Percentiles rank a stretch among this genome's conserved stretches.
phyloP scores from a whole-genome alignment of 2,797 vertebrate genomes.

The Enteromius fasciolatus region DNA sequence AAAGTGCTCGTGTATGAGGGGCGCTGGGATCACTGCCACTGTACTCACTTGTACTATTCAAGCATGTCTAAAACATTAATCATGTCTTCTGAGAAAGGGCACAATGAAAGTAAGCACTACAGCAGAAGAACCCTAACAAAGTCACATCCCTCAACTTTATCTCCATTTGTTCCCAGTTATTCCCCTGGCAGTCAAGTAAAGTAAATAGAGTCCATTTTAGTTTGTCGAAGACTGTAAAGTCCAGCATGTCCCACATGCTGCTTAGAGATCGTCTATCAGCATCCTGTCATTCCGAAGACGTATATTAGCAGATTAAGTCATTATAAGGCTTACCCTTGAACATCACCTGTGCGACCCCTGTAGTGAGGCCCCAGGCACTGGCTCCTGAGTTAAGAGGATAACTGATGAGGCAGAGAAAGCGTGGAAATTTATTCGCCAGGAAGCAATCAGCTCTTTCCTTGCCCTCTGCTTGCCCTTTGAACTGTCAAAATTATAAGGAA shows the following conservation, averaged over 20 bases:
- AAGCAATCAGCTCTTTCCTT: slow-evolving; percentile 29
- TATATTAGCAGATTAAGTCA: slow-evolving; percentile 7
- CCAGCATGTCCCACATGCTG: not conserved
- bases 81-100: slow-evolving; percentile 16
- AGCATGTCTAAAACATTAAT: slow-evolving; percentile 21
- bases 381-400: slow-evolving; percentile 28
- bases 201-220: slow-evolving; percentile 10
- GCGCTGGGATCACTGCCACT: slow-evolving; percentile 11
- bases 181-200: slow-evolving; percentile 7
- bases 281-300: not conserved
- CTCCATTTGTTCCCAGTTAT: not conserved
- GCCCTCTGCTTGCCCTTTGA: slow-evolving; percentile 59
- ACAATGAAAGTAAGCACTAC: not conserved
- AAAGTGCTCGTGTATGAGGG: slow-evolving; percentile 3
- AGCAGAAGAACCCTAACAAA: not conserved
- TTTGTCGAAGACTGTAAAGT: not conserved
- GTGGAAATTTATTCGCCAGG: not conserved
- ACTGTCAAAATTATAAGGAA: slow-evolving; percentile 62
- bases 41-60: not conserved
- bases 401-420: not conserved
- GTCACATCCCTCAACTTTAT: slow-evolving; percentile 9
- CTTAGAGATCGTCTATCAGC: not conserved
- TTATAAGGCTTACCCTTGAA: slow-evolving; percentile 30
- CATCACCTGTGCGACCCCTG: slow-evolving; percentile 48
- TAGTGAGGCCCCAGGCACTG: slow-evolving; percentile 23